Evolutionary conservation across 2,888 invertebrate genomes (phyloP).

Genomic region (Sericinus montela): DNA sequence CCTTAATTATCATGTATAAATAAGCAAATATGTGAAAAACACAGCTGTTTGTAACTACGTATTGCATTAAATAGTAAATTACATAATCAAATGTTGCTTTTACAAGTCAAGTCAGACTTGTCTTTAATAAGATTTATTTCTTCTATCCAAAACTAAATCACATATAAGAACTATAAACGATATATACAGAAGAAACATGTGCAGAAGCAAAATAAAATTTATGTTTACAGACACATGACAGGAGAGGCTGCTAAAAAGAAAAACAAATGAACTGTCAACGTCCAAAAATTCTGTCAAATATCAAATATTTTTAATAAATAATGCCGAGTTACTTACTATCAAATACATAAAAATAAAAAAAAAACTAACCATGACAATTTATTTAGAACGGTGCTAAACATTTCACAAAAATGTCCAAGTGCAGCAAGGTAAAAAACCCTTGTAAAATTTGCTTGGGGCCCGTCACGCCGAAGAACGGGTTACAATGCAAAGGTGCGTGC

Average conservation of each 20-base stretch:
- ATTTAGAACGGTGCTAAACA: slow-evolving; percentile 25
- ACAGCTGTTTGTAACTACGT: too few species aligned
- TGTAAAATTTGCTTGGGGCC: slow-evolving; percentile 59
- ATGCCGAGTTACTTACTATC: slow-evolving; percentile 10
- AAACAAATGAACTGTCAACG: slow-evolving; percentile 10
- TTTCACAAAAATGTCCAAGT: slow-evolving; percentile 41
- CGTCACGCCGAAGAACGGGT: slow-evolving; percentile 49
- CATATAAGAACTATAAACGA: too few species aligned
- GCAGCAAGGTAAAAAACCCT: slow-evolving; percentile 49
- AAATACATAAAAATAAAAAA: slow-evolving; percentile 3
- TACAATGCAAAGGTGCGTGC: slow-evolving; percentile 61
- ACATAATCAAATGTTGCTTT: too few species aligned
- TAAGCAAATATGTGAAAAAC: too few species aligned
- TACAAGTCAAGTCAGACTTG: too few species aligned
- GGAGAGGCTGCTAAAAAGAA: slow-evolving; percentile 16
- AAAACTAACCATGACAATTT: slow-evolving; percentile 19
- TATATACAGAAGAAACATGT: too few species aligned
- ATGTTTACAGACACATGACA: neutral
- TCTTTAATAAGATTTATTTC: too few species aligned
- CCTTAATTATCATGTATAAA: too few species aligned
- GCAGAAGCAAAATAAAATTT: neutral
- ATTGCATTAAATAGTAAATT: too few species aligned
- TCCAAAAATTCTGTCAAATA: slow-evolving; percentile 10
- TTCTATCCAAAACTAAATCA: too few species aligned
- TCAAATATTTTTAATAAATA: slow-evolving; percentile 16